phyloP scores from a whole-genome alignment of 2,888 invertebrate species.

The Acanthacorydalis orientalis region DNA sequence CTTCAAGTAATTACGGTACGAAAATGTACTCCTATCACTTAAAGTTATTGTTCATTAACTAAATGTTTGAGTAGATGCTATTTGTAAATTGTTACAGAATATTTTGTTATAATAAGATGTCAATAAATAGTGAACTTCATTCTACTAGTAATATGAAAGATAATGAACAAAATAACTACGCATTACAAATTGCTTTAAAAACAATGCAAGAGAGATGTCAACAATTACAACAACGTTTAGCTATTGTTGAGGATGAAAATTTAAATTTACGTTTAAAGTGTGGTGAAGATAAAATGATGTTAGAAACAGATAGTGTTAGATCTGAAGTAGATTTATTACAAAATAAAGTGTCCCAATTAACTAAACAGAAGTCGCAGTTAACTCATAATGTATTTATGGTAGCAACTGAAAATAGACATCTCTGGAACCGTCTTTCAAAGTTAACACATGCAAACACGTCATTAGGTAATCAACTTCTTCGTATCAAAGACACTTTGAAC shows the following conservation, averaged over 20 bases:
- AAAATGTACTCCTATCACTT: no score
- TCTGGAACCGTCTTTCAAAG: slow-evolving; percentile 57
- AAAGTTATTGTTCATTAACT: no score
- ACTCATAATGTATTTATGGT: slow-evolving; percentile 67
- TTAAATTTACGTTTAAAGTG: slow-evolving; percentile 35
- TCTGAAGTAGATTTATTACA: slow-evolving; percentile 35
- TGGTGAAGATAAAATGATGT: slow-evolving; percentile 15
- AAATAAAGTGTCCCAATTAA: slow-evolving; percentile 48
- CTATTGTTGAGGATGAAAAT: slow-evolving; percentile 59
- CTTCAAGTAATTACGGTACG: no score
- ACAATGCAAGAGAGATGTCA: slow-evolving; percentile 71
- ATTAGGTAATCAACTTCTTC: slow-evolving; percentile 30
- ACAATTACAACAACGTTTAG: slow-evolving; percentile 52
- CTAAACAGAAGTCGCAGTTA: slow-evolving; percentile 58
- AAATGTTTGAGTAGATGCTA: no score
- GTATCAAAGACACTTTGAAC: slow-evolving; percentile 33
- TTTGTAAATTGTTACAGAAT: no score
- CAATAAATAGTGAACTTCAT: background rate
- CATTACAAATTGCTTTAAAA: slow-evolving; percentile 57
- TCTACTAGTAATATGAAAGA: background rate
- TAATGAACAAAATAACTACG: slow-evolving; percentile 15
- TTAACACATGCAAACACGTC: slow-evolving; percentile 40
- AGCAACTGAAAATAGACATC: slow-evolving; percentile 59
- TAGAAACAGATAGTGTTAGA: slow-evolving; percentile 13
- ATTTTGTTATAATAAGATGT: no score